Base-by-base conservation (phyloP, 1,140 invertebrate genomes). In the Oryctes rhinoceros region DNA sequence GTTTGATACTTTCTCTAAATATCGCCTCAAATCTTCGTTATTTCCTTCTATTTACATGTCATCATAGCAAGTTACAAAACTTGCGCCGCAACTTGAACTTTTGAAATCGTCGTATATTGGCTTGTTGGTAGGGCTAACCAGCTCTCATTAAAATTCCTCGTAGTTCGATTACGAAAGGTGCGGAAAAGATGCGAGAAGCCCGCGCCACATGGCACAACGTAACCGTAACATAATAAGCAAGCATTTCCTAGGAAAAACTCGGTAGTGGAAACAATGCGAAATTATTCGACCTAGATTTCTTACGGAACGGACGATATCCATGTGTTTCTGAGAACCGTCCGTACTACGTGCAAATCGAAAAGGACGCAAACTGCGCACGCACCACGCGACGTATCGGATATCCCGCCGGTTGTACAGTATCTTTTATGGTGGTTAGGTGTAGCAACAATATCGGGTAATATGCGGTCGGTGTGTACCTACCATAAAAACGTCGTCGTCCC, bases 401-500 rank as follows among this genome's bases (percentile, higher is more conserved):
- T 18, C 53, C n/a, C 5, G 15, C n/a, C 5, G 53, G 53, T 59
- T 15, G 53, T 30, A 30, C 0, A n/a, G n/a, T 18, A 59, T 59
- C 18, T 59, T 18, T 18, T 18, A 6, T 59, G 53, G n/a, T 59
- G 18, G 53, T 59, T 59, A 59, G 11, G 18, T 18, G n/a, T 59
- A n/a, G 15, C n/a, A 59, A 59, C 18, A 59, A 59, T 59, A 59
- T 59, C 15, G 53, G 53, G 15, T 59, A 59, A 59, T 71, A 71
- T 71, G 24, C 7, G 65, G 65, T 71, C 18, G 53, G 18, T 74
- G 10, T 53, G 49, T 44, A 24, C 90, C 90, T 88, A 94, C 94
- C 94, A 95, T 95, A 89, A 96, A 96, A 84, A 96, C 94, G 87
- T 95, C 94, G 87, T 95, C 94, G 87, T 95, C 94, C 80, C 93